phyloP scores from a whole-genome alignment of 2,113 vertebrate species.

The Paracanthobrama guichenoti region DNA sequence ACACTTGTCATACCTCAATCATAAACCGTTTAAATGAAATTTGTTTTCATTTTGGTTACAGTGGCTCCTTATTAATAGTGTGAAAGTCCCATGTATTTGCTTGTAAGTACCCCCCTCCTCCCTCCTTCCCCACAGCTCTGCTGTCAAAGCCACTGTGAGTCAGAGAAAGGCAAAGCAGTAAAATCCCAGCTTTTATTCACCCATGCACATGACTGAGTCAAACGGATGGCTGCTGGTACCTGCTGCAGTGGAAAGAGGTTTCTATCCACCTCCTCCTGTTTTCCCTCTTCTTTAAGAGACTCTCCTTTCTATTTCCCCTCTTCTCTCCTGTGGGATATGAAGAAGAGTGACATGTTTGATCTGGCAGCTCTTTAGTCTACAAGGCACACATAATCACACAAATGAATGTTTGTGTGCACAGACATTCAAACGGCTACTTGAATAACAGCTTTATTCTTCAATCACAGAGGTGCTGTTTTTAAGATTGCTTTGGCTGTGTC shows the following conservation, averaged over 20 bases:
- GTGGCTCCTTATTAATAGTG: background rate
- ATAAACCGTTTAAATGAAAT: background rate
- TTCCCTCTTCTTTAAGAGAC: constrained; percentile 19
- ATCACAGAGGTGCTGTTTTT: background rate
- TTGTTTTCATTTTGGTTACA: background rate
- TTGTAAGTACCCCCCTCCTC: background rate
- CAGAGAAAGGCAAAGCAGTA: constrained; percentile 34
- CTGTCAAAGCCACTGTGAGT: constrained; percentile 33
- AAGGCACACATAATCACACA: constrained; percentile 2
- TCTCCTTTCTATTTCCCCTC: background rate
- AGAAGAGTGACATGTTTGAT: constrained; percentile 28
- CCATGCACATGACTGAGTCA: constrained; percentile 43
- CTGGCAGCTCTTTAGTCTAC: constrained; percentile 18
- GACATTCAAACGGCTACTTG: background rate
- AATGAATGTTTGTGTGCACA: background rate
- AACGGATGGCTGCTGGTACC: constrained; percentile 41
- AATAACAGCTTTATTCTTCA: constrained; percentile 5
- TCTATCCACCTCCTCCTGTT: constrained; percentile 19
- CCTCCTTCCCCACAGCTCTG: background rate
- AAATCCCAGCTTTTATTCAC: constrained; percentile 44
- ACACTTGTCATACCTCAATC: background rate
- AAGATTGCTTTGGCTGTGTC: background rate
- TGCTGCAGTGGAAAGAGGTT: constrained; percentile 26
- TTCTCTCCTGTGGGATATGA: constrained; percentile 15
- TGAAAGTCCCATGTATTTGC: constrained; percentile 28